Base-by-base conservation (phyloP, 2,113 vertebrate genomes). In the Macrotus californicus region DNA sequence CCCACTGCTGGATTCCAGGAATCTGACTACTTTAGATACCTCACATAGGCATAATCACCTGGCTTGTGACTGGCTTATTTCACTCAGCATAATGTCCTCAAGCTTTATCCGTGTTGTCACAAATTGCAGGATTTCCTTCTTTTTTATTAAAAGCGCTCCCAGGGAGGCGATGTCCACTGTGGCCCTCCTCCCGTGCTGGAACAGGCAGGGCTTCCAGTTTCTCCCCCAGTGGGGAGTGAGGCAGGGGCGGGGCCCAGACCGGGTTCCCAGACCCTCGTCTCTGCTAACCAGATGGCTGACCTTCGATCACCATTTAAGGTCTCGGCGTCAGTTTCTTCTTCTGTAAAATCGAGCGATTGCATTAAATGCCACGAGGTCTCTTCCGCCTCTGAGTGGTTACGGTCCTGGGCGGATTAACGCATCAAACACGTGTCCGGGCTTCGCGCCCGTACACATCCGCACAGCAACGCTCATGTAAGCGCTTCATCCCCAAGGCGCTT, bases 281-380 rank as follows among this genome's bases (percentile, higher is more conserved):
- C 76, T 87, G 69, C 80, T 41, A 75, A 64, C 36, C 93, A 96
- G 96, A 86, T 93, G 91, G 86, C 69, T 93, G 95, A 94, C 67
- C 73, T 94, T 21, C 21, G 73, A 89, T 76, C 22, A 5, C n/a
- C n/a, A 16, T 76, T 90, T 79, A 86, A 10, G 46, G 77, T 96
- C 82, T 95, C 88, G 26, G 67, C 6, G 1, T 94, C 86, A n/a
- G 48, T 94, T 91, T 83, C 66, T 31, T 87, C 77, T 82, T 88
- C 94, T 70, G 61, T 82, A 93, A 95, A 97, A 94, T 94, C 13
- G 89, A 94, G 50, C 12, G 0, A 39, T 83, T 86, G 18, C 59
- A 69, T 76, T 52, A 93, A 95, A 36, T 39, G 73, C 73, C 89
- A 22, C 19, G 29, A 87, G 89, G 69, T 59, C 34, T 91, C 77